These are phyloP conservation scores for Geophilus truncorum DNA, from an alignment of 2,888 invertebrate genomes.

Conservation along the genomic window DNA sequence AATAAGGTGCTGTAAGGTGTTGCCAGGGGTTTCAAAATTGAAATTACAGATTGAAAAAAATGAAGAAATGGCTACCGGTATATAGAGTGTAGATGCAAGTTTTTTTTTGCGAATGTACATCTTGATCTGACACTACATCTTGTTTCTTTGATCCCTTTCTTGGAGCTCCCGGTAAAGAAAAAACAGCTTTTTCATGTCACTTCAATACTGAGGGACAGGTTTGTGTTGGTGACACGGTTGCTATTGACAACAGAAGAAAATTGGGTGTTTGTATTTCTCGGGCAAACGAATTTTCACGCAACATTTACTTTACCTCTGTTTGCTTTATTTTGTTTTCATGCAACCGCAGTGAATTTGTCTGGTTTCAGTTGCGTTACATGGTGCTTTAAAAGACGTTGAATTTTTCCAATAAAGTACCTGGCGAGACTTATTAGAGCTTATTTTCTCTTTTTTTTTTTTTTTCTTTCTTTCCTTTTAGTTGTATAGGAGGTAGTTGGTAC, in stretches of 20 bases:
- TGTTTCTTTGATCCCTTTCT: not conserved
- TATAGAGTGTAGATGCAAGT: not conserved
- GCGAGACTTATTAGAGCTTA: not conserved
- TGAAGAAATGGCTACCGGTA: not conserved
- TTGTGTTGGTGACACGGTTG: conserved; percentile 7
- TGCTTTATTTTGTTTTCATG: not conserved
- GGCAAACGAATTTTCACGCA: not conserved
- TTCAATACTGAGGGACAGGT: not conserved
- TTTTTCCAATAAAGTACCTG: no score
- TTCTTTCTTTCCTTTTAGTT: no score
- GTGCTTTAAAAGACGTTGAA: not conserved
- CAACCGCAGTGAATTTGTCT: not conserved
- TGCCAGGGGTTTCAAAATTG: conserved; percentile 14
- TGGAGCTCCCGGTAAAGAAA: not conserved
- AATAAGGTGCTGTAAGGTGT: not conserved
- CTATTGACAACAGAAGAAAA: not conserved
- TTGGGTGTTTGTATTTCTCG: not conserved
- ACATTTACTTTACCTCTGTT: conserved; percentile 7
- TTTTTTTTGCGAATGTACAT: no score
- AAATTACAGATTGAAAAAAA: not conserved
- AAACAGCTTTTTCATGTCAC: not conserved
- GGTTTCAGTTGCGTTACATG: not conserved
- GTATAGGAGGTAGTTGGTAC: not conserved
- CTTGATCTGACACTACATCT: not conserved
- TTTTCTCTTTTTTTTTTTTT: no score